Evolutionary conservation across 2,113 vertebrate species (phyloP).

Genomic region (Anguilla japonica): DNA sequence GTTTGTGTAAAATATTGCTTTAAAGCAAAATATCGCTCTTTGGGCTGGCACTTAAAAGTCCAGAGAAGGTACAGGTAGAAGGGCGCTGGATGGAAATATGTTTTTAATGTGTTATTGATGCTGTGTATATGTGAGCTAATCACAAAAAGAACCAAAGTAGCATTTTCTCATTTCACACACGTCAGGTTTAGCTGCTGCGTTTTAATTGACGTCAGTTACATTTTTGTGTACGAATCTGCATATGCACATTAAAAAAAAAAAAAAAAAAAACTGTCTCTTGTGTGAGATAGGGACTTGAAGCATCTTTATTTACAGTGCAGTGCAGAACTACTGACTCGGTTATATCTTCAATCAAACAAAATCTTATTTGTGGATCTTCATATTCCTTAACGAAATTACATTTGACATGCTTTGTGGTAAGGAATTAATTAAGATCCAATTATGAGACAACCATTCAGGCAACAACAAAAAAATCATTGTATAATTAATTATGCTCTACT

Average conservation of each 20-base stretch:
- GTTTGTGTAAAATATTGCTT: no score
- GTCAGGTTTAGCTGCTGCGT: background rate
- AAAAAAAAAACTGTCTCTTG: background rate
- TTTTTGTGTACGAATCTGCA: background rate
- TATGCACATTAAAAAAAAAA: no score
- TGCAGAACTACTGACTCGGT: conserved; percentile 1
- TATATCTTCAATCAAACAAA: conserved; percentile 5
- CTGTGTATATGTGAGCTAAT: background rate
- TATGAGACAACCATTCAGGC: conserved; percentile 3
- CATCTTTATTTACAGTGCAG: conserved; percentile 1
- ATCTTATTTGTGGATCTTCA: conserved; percentile 27
- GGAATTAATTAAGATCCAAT: conserved; percentile 11
- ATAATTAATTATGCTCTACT: conserved; percentile 35
- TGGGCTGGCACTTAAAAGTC: no score
- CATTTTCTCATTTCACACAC: background rate
- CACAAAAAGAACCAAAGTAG: conserved; percentile 12
- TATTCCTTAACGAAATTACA: conserved; percentile 27
- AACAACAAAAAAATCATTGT: background rate
- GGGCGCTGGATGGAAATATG: no score
- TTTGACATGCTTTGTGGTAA: conserved; percentile 20
- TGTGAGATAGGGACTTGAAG: background rate
- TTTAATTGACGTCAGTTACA: background rate
- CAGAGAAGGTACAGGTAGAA: no score
- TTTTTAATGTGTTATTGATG: no score
- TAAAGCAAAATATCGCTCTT: no score